phyloP scores from a whole-genome alignment of 2,888 invertebrate species.

The Augiades crinisus region DNA sequence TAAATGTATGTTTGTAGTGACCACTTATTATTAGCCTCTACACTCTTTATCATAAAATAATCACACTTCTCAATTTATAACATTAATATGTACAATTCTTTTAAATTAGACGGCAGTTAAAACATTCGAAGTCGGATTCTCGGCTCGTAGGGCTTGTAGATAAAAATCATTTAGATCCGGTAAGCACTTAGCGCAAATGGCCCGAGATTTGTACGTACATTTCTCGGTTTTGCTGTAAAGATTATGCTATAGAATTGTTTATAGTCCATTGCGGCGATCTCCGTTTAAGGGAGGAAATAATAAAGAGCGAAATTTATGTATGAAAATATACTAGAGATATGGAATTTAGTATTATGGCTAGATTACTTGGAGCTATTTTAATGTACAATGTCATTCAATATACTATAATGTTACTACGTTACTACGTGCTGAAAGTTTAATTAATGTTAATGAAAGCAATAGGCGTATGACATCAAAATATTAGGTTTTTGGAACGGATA shows the following conservation, averaged over 20 bases:
- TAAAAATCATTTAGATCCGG: constrained; percentile 11
- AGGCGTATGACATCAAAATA: not conserved
- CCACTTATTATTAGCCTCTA: too few relatives aligned
- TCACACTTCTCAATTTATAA: too few relatives aligned
- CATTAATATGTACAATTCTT: too few relatives aligned
- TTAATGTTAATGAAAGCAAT: too few relatives aligned
- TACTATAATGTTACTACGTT: too few relatives aligned
- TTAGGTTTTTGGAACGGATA: not conserved
- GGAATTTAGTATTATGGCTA: not conserved
- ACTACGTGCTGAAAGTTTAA: too few relatives aligned
- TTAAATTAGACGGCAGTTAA: too few relatives aligned
- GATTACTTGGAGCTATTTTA: not conserved
- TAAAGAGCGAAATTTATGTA: constrained; percentile 1
- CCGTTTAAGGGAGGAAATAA: constrained; percentile 2
- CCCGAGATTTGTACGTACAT: constrained; percentile 1
- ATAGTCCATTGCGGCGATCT: constrained; percentile 1
- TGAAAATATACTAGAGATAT: not conserved
- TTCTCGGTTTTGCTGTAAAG: not conserved
- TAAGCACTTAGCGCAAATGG: constrained; percentile 7
- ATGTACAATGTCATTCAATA: too few relatives aligned
- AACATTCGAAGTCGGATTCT: too few relatives aligned
- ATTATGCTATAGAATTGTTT: not conserved
- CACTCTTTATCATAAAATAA: too few relatives aligned
- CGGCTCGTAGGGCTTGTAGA: not conserved
- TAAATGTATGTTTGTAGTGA: too few relatives aligned